A percentile compares a stretch with the other conserved stretches of the same genome.
phyloP scores from a whole-genome alignment of 2,113 vertebrate species.

The Callipepla squamata region DNA sequence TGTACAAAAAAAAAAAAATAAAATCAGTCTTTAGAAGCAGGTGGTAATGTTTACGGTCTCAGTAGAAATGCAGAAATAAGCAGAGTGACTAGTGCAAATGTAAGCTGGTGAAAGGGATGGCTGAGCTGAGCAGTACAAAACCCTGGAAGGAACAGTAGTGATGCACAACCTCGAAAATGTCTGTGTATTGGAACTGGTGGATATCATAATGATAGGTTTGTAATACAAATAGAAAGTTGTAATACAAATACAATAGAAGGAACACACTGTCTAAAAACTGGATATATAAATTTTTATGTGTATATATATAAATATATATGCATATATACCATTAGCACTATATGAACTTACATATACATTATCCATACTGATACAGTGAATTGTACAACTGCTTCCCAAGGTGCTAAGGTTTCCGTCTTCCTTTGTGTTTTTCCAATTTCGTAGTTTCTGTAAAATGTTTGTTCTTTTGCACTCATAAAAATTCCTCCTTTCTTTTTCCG shows the following conservation, averaged over 20 bases:
- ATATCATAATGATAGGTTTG: neutral
- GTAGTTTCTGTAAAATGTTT: neutral
- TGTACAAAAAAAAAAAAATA: neutral
- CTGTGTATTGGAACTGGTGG: rapidly evolving
- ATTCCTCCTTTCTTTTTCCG: neutral
- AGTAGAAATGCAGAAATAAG: neutral
- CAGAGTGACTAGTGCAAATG: neutral
- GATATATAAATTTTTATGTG: neutral
- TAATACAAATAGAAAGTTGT: neutral
- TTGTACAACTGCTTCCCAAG: neutral
- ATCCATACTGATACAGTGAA: neutral
- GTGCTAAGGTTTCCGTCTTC: neutral
- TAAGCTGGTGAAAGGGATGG: neutral
- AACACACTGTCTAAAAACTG: neutral
- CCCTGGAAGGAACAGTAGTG: neutral
- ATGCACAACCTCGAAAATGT: neutral
- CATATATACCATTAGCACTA: neutral
- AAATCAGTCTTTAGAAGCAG: neutral
- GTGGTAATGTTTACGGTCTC: neutral
- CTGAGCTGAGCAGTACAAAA: neutral
- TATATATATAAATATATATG: neutral
- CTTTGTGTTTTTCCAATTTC: neutral
- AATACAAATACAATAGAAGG: neutral
- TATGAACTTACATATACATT: neutral
- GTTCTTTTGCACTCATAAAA: neutral